Evolutionary conservation across 2,797 vertebrate genomes (phyloP), one percentile per base, ranked within the genome.

Genomic region (Peromyscus eremicus): DNA sequence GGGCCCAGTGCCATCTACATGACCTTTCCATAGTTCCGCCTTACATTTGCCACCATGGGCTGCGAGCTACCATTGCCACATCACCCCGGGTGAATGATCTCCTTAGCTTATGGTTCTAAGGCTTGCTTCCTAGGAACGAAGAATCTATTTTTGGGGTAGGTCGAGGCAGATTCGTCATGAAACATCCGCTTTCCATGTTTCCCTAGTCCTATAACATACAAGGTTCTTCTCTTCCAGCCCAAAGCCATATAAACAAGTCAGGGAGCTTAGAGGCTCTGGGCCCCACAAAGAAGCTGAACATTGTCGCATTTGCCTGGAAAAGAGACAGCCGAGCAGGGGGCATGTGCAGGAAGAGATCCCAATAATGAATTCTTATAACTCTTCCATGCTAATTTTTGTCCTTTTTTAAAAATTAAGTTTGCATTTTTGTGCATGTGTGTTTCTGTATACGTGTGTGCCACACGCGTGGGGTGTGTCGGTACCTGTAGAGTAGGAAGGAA

Each of bases 1-100:
- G 29, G 34, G 14, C 0, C 0, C 43, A 68, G 5, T 40, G 27
- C 46, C 16, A 0, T 2, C 27, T 55, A 0, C 23, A 66, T 40
- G 43, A 37, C 52, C 49, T 80, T 85, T 75, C 43, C n/a, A 43
- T 23, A 55, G 0, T 21, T 66, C 85, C 43, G 11, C 68, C 5
- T 32, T 75, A 91, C 12, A 19, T 34, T 32, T 66, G 57, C 23
- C n/a, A 8, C 32, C 43, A 29, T 13, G 23, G 70, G 43, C 29
- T 94, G 64, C 46, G 52, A 94, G 77, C 62, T 34, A 62, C 70
- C 52, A 6, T 55, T 43, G 64, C 46, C 60, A 4, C 1, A 7
- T 49, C 5, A 19, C 57, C 57, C 23, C 29, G 55, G 21, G 7
- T 83, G 16, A 80, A 66, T 2, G 40, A 29, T 1, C 14, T 19